A percentile compares a stretch with the other conserved stretches of the same genome.
phyloP scores from a whole-genome alignment of 2,797 vertebrate species.

The Gobionotothen gibberifrons region DNA sequence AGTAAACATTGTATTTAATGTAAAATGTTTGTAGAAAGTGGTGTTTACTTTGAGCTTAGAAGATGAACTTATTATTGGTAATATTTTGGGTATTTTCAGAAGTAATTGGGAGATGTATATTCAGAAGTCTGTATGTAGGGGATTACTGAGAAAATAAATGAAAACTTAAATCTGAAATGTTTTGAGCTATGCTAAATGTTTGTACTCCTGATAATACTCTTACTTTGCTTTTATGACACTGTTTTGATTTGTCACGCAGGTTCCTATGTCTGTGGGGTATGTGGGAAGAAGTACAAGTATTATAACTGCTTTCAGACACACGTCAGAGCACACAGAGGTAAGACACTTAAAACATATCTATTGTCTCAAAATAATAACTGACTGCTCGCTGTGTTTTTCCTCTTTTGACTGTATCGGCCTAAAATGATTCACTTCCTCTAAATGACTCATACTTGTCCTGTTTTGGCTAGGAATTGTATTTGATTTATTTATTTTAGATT shows the following conservation, averaged over 20 bases:
- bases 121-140: neutral
- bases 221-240: slow-evolving; percentile 6
- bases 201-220: slow-evolving; percentile 1
- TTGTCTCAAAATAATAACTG: slow-evolving; percentile 19
- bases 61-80: no score
- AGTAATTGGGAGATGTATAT: neutral
- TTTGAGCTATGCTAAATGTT: neutral
- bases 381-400: slow-evolving; percentile 21
- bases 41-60: neutral
- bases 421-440: slow-evolving; percentile 40
- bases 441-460: slow-evolving; percentile 34
- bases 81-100: neutral
- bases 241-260: slow-evolving; percentile 84
- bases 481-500: slow-evolving; percentile 7
- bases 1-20: neutral
- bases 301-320: slow-evolving; percentile 99
- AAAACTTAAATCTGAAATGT: slow-evolving; percentile 1
- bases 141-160: neutral
- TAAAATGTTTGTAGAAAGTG: slow-evolving; percentile 2
- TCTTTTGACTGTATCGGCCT: slow-evolving; percentile 13
- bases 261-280: slow-evolving; percentile 96
- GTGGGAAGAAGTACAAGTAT: slow-evolving; percentile 99
- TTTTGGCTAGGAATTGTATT: slow-evolving; percentile 34
- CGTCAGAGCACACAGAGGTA: slow-evolving; percentile 97
- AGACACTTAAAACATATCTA: slow-evolving; percentile 12